phyloP scores from a whole-genome alignment of 2,888 invertebrate genomes.

The Thymelicus sylvestris region DNA sequence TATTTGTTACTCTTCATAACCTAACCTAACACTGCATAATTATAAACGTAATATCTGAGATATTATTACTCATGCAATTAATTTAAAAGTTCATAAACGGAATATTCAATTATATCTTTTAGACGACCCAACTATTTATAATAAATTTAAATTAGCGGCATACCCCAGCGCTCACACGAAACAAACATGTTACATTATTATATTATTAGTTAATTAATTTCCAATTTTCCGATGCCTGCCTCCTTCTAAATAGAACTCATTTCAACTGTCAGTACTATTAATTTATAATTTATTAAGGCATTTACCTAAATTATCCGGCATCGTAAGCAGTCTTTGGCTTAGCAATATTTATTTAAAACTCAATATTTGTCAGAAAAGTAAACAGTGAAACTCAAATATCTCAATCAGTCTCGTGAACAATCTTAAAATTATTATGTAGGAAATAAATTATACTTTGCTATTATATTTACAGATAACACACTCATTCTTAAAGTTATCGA shows the following conservation, averaged over 20 bases:
- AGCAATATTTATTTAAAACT: slow-evolving; percentile 9
- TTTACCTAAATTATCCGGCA: slow-evolving; percentile 25
- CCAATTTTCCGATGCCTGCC: background rate
- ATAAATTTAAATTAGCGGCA: background rate
- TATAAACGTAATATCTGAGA: background rate
- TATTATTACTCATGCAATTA: background rate
- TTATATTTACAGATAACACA: slow-evolving; percentile 27
- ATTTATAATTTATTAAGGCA: slow-evolving; percentile 15
- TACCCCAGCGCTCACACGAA: background rate
- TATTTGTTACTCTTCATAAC: no score
- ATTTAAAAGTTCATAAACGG: no score
- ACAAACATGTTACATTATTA: background rate
- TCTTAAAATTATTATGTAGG: slow-evolving; percentile 53
- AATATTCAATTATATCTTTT: no score
- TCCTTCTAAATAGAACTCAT: background rate
- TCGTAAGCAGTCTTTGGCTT: slow-evolving; percentile 57
- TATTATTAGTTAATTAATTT: background rate
- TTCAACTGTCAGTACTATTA: slow-evolving; percentile 13
- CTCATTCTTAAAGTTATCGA: slow-evolving; percentile 8
- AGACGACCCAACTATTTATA: background rate
- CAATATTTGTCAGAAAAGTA: slow-evolving; percentile 16
- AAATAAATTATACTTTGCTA: slow-evolving; percentile 51
- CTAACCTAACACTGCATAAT: background rate
- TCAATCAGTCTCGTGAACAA: slow-evolving; percentile 68
- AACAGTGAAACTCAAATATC: slow-evolving; percentile 43